Percentiles rank a stretch among this genome's conserved stretches.
Evolutionary conservation across 2,797 vertebrate genomes (phyloP).

Genomic region (Anguilla pacifica): DNA sequence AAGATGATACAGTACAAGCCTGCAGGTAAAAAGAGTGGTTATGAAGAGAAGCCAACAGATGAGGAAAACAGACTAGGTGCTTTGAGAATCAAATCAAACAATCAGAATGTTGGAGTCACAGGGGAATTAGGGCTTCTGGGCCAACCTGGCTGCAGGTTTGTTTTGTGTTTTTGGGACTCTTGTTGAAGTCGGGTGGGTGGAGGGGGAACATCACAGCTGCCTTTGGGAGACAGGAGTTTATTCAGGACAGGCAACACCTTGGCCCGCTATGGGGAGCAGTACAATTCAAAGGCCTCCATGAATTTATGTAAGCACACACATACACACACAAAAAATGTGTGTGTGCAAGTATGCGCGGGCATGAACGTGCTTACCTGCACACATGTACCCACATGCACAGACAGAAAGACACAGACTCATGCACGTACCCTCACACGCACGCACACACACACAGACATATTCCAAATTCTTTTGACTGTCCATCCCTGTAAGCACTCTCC

Average conservation of each 20-base stretch:
- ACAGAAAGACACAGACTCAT: conserved; percentile 20
- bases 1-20: neutral
- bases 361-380: conserved; percentile 19
- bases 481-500: neutral
- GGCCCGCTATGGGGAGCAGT: conserved; percentile 40
- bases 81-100: neutral
- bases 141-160: conserved; percentile 38
- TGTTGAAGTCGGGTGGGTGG: conserved; percentile 25
- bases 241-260: conserved; percentile 63
- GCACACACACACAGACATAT: neutral
- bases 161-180: conserved; percentile 37
- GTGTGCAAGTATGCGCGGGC: neutral
- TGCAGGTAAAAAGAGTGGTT: conserved; percentile 1
- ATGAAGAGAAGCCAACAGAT: neutral
- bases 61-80: neutral
- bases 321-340: neutral
- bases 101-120: neutral
- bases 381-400: conserved; percentile 24
- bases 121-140: neutral
- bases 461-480: neutral
- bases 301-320: neutral
- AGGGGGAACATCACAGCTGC: conserved; percentile 43
- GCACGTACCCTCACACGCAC: conserved; percentile 37
- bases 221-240: conserved; percentile 68
- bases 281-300: neutral